Evolutionary conservation across 2,888 invertebrate genomes (phyloP), one percentile per base, ranked within the genome.

Genomic region (Tachina fera): DNA sequence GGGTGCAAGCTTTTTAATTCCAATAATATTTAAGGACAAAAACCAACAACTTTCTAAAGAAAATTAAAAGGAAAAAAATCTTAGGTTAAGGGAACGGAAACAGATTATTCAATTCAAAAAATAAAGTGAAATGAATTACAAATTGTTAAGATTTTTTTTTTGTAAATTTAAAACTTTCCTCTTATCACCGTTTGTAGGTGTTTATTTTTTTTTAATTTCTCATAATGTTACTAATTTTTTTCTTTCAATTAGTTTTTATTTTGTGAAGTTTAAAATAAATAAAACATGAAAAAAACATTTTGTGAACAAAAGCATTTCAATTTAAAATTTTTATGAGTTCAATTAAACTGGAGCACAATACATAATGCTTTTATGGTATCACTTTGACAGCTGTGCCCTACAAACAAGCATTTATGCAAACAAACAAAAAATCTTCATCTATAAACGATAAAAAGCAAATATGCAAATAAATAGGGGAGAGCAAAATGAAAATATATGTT

Each of bases 291-390:
- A 67, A 76, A 74, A 51, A 13, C 16, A 71, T 60, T 75, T 65
- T 75, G 76, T 80, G 39, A 80, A 84, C 79, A 68, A 78, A 65
- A 80, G 65, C 58, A 74, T 70, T 85, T 81, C 74, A 56, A 68
- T 78, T 81, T 81, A 0, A 81, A 72, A 76, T 78, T 85, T 75
- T 82, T 85, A 82, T 78, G 81, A 75, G 78, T 82, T 85, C 74
- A 82, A 85, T 85, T 85, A 76, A 76, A 75, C 47, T 47, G 47
- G n/a, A 19, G 58, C n/a, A 49, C 19, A 49, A 6, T 51, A 16
- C 31, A 68, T 45, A 56, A 71, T 71, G 51, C 70, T 85, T 75
- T 78, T 67, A 75, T 85, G 53, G 47, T 56, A 41, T 65, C 60
- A 82, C 75, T 75, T 31, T 6, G 51, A 71, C 85, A 85, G 85